A percentile compares a stretch with the other conserved stretches of the same genome.
Conservation (phyloP, 2,797 vertebrate species). For the Carduelis carduelis region DNA sequence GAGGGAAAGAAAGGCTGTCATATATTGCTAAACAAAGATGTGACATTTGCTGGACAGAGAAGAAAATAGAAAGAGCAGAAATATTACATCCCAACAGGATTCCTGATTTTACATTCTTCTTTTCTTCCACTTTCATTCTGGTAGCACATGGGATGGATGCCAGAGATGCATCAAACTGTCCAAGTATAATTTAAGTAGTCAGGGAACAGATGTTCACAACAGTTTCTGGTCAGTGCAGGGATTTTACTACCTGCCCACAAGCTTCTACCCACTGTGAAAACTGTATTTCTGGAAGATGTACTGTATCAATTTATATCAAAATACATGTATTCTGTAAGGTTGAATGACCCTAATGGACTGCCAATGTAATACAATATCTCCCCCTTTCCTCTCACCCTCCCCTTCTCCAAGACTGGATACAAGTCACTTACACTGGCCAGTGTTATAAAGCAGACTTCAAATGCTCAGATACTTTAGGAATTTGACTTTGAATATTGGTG, state of each 20-base stretch:
- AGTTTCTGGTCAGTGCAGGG: constrained; percentile 56
- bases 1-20: background rate
- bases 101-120: constrained; percentile 40
- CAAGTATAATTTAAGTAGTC: constrained; percentile 64
- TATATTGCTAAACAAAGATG: constrained; percentile 22
- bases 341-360: background rate
- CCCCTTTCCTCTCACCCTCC: background rate
- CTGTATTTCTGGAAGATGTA: constrained; percentile 41
- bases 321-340: background rate
- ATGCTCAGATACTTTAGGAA: background rate
- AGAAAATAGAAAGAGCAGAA: constrained; percentile 24
- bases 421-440: background rate
- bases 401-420: background rate
- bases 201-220: constrained; percentile 65
- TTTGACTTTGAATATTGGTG: constrained; percentile 29
- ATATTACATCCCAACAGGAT: constrained; percentile 8
- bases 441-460: background rate
- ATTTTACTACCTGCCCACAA: constrained; percentile 56
- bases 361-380: background rate
- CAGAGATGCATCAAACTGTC: constrained; percentile 57
- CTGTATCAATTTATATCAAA: constrained; percentile 8
- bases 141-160: constrained; percentile 32
- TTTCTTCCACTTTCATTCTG: constrained; percentile 2
- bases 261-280: constrained; percentile 34
- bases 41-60: background rate